A percentile compares a stretch with the other conserved stretches of the same genome.
phyloP scores from a whole-genome alignment of 2,888 invertebrate species.

The Nesidiocoris tenuis region DNA sequence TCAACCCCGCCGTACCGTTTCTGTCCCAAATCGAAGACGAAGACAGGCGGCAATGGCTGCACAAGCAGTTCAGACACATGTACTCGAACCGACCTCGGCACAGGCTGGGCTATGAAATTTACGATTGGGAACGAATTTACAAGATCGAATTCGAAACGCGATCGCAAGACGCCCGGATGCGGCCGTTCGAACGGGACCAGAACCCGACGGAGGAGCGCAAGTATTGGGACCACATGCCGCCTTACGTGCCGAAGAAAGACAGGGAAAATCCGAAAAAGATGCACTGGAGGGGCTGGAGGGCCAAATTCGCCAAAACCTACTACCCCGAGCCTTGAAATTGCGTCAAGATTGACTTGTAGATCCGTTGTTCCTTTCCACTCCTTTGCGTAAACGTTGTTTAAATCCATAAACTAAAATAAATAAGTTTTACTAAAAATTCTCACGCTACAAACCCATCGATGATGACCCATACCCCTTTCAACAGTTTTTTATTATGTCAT shows the following conservation, averaged over 20 bases:
- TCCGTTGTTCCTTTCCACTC: too few relatives aligned
- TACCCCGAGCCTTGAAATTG: conserved; percentile 49
- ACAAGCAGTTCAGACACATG: conserved; percentile 67
- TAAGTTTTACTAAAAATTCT: too few relatives aligned
- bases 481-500: too few relatives aligned
- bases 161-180: conserved; percentile 65
- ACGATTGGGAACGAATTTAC: conserved; percentile 81
- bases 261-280: conserved; percentile 61
- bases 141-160: conserved; percentile 70
- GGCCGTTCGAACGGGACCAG: conserved; percentile 68
- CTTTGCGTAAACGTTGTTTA: too few relatives aligned
- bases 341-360: too few relatives aligned
- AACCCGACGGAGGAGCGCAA: conserved; percentile 63
- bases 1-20: conserved; percentile 61
- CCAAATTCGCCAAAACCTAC: conserved; percentile 58
- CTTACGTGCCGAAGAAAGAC: conserved; percentile 68
- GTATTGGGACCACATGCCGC: conserved; percentile 66
- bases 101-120: conserved; percentile 65
- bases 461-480: too few relatives aligned
- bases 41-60: conserved; percentile 66
- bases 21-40: conserved; percentile 69
- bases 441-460: too few relatives aligned
- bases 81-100: conserved; percentile 60
- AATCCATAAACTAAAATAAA: too few relatives aligned
- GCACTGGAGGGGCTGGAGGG: conserved; percentile 57